These are phyloP conservation scores for Antennarius maculatus DNA, from an alignment of 2,797 vertebrate species.

Conservation along the genomic window DNA sequence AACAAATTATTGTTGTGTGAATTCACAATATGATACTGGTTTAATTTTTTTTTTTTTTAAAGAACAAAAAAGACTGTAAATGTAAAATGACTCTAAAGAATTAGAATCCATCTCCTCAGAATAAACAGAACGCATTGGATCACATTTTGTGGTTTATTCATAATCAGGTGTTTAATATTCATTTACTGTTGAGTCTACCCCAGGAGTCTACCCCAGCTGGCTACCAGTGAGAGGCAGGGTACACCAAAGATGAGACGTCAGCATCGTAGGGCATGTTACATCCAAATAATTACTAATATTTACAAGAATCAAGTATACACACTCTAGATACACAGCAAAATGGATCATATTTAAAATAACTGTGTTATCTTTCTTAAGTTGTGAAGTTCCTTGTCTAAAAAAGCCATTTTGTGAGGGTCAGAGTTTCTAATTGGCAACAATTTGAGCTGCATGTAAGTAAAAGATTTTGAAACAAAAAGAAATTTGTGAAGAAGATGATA, in stretches of 20 bases:
- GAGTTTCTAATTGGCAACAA: slow-evolving; percentile 34
- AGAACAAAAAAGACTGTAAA: slow-evolving; percentile 29
- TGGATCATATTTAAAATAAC: slow-evolving; percentile 29
- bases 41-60: not conserved
- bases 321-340: not conserved
- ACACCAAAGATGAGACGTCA: too few species aligned
- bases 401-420: slow-evolving; percentile 37
- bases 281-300: slow-evolving; percentile 13
- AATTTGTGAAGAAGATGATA: slow-evolving; percentile 66
- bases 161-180: not conserved
- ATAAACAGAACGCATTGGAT: slow-evolving; percentile 25
- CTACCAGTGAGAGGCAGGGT: too few species aligned
- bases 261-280: not conserved
- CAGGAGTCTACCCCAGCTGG: too few species aligned
- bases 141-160: not conserved
- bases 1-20: slow-evolving; percentile 59
- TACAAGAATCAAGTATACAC: not conserved
- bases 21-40: slow-evolving; percentile 49
- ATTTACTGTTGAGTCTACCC: slow-evolving; percentile 9
- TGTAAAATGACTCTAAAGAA: slow-evolving; percentile 12
- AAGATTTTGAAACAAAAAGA: slow-evolving; percentile 54
- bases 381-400: slow-evolving; percentile 14
- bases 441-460: slow-evolving; percentile 68
- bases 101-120: slow-evolving; percentile 22
- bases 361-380: slow-evolving; percentile 21